Evolutionary conservation across 64 coral and sea anemone species (phyloP), one percentile per base, ranked within the genome.

Genomic region (Cladopsammia gracilis): DNA sequence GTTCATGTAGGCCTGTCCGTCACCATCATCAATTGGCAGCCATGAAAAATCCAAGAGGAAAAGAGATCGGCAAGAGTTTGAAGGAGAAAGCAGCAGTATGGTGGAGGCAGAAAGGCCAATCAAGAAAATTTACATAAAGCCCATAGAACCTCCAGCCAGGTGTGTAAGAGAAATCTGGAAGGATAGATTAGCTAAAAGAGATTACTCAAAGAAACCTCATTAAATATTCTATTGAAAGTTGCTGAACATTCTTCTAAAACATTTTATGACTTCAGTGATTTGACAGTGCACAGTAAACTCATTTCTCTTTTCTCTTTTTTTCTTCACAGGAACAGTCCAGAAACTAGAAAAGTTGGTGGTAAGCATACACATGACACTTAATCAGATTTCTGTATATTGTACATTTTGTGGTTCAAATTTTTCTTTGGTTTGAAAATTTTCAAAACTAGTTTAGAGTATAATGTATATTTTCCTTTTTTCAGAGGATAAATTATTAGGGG

Each of bases 41-140:
- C 95, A 97, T 83, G 91, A 94, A 68, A 96, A 89, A 92, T 90
- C 95, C 57, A 94, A 93, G 88, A 93, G 75, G 49, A 97, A 97
- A 61, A 94, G 95, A 91, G 95, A 97, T 58, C 72, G 95, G 22
- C 52, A 65, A 19, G 95, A 97, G 64, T 79, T 88, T 48, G 95
- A 97, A 69, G 88, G 70, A 57, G 82, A 73, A 3, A 83, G 74
- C 12, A 82, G 86, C 16, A 67, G 9, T 70, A 10, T 42, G 3
- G 57, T 20, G 43, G 95, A 97, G 10, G 47, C 90, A 51, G 95
- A 97, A 70, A 70, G 92, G 70, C 87, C 92, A 43, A 94, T 97
- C 48, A 97, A 97, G 81, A 97, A 97, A 85, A 94, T 97, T 18
- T 89, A 94, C 34, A 97, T 97, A 7, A 97, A 97, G 22, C 95